Percentiles rank a stretch among this genome's conserved stretches.
These are phyloP conservation scores for Tauraco erythrolophus DNA, from an alignment of 2,113 vertebrate species.

Conservation along the genomic window DNA sequence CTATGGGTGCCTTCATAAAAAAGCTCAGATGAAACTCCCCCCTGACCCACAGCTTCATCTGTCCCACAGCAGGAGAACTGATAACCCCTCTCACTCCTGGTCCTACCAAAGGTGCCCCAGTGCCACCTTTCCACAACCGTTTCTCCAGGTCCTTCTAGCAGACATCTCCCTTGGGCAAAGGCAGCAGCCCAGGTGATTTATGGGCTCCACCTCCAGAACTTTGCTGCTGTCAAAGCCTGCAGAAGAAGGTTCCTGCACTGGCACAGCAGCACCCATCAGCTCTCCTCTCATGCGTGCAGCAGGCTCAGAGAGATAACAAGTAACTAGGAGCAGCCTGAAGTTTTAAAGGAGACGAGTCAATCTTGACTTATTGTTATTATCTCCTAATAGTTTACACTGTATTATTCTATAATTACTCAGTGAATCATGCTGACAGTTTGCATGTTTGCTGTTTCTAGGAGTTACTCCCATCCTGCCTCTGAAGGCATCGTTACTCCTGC, in stretches of 20 bases:
- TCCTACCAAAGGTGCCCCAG: neutral
- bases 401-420: constrained; percentile 61
- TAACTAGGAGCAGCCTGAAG: neutral
- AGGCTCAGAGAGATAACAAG: neutral
- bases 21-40: too few species aligned
- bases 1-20: neutral
- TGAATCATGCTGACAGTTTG: constrained; percentile 58
- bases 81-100: neutral
- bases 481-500: constrained; percentile 15
- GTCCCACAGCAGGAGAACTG: neutral
- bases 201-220: neutral
- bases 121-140: rapidly evolving
- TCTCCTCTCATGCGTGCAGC: neutral
- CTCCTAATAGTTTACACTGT: constrained; percentile 57
- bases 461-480: constrained; percentile 8
- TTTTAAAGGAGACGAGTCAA: constrained; percentile 27
- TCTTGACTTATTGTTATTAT: constrained; percentile 57
- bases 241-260: neutral
- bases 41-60: neutral
- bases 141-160: neutral
- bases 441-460: neutral
- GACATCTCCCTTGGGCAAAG: neutral
- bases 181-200: neutral
- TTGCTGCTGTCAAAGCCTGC: neutral
- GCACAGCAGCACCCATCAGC: constrained; percentile 5